Percentiles rank a stretch among this genome's conserved stretches.
Conservation (phyloP, 2,113 vertebrate genomes). For the Cebidichthys violaceus region DNA sequence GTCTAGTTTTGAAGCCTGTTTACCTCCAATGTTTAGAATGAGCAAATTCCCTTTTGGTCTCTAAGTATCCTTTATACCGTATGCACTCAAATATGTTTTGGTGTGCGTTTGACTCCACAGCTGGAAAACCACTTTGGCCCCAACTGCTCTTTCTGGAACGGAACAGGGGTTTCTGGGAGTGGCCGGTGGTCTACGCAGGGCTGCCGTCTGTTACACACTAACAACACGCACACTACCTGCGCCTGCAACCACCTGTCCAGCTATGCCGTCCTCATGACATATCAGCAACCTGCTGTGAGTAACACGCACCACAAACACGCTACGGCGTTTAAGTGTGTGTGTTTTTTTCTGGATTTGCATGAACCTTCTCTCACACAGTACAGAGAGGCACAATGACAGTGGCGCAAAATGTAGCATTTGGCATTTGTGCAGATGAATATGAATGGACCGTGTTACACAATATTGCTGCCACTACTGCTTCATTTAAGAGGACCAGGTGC, state of each 20-base stretch:
- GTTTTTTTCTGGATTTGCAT: neutral
- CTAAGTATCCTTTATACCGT: neutral
- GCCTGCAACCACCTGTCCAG: constrained; percentile 96
- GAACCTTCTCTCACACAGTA: neutral
- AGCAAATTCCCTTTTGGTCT: neutral
- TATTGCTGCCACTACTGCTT: neutral
- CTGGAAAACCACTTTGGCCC: constrained; percentile 93
- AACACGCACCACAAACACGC: constrained; percentile 2
- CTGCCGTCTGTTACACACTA: constrained; percentile 91
- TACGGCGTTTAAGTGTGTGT: neutral
- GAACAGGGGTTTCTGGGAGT: constrained; percentile 89
- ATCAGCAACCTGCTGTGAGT: constrained; percentile 88
- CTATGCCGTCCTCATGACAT: constrained; percentile 94
- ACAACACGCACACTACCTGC: constrained; percentile 94
- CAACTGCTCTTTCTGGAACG: constrained; percentile 97
- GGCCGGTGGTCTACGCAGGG: constrained; percentile 95
- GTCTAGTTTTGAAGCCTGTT: constrained; percentile 63
- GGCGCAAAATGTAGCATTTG: neutral
- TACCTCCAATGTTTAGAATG: neutral
- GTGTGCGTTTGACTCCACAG: constrained; percentile 74
- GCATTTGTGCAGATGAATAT: no score
- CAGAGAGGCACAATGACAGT: neutral
- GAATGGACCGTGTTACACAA: neutral
- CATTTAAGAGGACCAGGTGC: neutral
- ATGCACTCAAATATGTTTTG: neutral